phyloP scores from a whole-genome alignment of 92 coral and sea anemone species.

The Porites divaricata region DNA sequence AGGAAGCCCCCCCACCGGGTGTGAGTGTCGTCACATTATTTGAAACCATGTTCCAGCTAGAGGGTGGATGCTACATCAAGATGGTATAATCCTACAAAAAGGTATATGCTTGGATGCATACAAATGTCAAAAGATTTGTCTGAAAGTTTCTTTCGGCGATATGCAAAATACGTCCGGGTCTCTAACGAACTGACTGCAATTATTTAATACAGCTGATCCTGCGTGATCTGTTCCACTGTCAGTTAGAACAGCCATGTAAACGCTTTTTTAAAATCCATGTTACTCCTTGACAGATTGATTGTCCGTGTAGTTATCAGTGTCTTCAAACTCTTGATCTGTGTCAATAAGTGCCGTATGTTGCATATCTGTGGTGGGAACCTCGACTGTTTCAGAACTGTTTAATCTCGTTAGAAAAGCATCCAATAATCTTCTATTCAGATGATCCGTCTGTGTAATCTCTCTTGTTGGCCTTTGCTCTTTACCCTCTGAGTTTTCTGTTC shows the following conservation, averaged over 20 bases:
- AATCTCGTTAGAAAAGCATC: conserved; percentile 84
- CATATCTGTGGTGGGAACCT: background rate
- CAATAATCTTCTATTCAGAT: conserved; percentile 83
- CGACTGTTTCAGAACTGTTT: conserved; percentile 50
- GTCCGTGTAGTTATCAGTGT: conserved; percentile 1
- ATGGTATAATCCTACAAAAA: no score
- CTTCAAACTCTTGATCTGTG: conserved; percentile 21
- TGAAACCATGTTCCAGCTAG: no score
- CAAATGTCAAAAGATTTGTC: no score
- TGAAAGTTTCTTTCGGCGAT: no score
- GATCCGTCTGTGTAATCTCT: conserved; percentile 96
- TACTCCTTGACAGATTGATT: background rate
- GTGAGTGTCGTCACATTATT: no score
- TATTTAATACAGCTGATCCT: background rate
- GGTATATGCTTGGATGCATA: no score
- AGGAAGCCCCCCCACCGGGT: no score
- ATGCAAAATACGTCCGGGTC: no score
- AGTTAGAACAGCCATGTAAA: background rate
- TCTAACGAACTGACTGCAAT: no score
- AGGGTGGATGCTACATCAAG: no score
- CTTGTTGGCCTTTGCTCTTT: conserved; percentile 43
- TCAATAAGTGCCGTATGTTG: conserved; percentile 3
- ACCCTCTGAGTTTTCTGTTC: conserved; percentile 32
- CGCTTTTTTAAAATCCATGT: no score
- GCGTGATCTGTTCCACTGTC: background rate